Percentiles rank a stretch among this genome's conserved stretches.
These are phyloP conservation scores for Sterna hirundo DNA, from an alignment of 2,113 vertebrate genomes.

Conservation along the genomic window DNA sequence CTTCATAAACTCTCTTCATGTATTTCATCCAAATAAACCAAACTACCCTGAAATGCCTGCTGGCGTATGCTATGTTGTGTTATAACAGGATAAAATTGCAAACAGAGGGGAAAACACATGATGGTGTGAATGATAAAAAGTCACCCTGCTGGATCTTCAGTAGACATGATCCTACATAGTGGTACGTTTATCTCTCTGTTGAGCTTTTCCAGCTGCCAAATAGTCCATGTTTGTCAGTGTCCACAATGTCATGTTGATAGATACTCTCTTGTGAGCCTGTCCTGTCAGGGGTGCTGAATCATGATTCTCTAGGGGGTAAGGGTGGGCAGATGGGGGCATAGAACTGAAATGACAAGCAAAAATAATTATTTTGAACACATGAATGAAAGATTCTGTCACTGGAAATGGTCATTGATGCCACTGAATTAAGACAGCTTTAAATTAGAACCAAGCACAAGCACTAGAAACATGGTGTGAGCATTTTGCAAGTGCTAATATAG, in stretches of 20 bases:
- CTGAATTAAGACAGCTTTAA: neutral
- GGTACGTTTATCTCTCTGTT: neutral
- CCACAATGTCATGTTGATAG: neutral
- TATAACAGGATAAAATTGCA: neutral
- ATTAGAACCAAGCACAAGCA: neutral
- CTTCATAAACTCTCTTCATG: neutral
- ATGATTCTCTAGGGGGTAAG: accelerated
- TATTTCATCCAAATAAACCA: neutral
- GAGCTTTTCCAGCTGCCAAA: neutral
- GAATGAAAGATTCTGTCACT: neutral
- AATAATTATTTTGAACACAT: neutral
- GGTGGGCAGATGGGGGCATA: neutral
- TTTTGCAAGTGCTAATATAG: neutral
- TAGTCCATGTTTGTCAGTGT: neutral
- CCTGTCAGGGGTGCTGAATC: neutral
- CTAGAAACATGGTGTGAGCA: neutral
- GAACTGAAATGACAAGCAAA: neutral
- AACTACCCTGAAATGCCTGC: neutral
- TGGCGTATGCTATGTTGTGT: neutral
- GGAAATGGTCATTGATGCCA: neutral
- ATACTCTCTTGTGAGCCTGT: neutral
- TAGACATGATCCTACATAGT: neutral
- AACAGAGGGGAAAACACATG: neutral
- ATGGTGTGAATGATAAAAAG: neutral
- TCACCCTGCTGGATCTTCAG: neutral